phyloP scores from a whole-genome alignment of 2,113 vertebrate genomes.

The Cacatua alba region DNA sequence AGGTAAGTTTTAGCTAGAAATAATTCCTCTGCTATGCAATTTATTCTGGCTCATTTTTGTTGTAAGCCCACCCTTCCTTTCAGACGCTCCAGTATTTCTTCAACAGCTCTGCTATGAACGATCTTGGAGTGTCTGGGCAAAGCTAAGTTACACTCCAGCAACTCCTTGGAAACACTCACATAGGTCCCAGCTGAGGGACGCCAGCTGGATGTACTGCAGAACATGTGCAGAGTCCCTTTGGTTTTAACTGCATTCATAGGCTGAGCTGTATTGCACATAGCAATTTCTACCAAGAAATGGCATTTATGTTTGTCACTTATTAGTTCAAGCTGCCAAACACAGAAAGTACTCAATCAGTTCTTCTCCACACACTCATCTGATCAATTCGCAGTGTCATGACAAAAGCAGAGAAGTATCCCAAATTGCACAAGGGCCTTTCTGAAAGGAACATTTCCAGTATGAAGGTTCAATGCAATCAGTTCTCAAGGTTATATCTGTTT shows the following conservation, averaged over 20 bases:
- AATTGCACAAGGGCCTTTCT: not conserved
- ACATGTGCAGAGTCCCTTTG: not conserved
- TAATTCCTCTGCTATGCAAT: not conserved
- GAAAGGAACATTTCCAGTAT: not conserved
- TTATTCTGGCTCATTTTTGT: not conserved
- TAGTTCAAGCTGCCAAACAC: not conserved
- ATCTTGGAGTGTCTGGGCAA: not conserved
- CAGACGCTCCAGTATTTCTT: not conserved
- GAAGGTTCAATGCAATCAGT: not conserved
- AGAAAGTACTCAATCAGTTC: conserved; percentile 8
- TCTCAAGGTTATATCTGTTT: conserved; percentile 10
- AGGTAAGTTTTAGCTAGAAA: not conserved
- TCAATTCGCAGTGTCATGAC: not conserved
- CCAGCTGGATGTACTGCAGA: not conserved
- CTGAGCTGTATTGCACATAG: not conserved
- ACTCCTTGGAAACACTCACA: not conserved
- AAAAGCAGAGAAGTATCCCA: not conserved
- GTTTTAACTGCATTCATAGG: not conserved
- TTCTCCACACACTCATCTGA: not conserved
- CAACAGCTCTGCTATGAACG: not conserved
- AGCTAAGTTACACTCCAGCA: not conserved
- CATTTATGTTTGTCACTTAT: conserved; percentile 11
- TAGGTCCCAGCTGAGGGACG: not conserved
- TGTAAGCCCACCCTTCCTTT: not conserved
- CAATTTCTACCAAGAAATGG: conserved; percentile 7